Base-by-base conservation (phyloP, 2,113 vertebrate genomes). In the Thryonomys swinderianus region DNA sequence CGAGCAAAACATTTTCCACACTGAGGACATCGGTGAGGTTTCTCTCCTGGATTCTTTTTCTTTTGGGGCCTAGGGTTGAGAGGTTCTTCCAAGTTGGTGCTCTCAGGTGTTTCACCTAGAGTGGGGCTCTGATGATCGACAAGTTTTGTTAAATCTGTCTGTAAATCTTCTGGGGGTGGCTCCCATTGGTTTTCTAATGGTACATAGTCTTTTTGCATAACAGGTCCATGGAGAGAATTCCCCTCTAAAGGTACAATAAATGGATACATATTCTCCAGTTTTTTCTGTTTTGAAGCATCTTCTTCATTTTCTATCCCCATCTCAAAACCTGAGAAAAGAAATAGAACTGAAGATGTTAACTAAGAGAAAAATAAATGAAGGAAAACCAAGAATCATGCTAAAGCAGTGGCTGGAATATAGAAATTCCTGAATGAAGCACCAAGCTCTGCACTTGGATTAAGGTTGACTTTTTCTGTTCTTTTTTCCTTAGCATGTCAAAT, bases 1-100 rank as follows among this genome's bases (percentile, higher is more conserved):
- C 94, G 95, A 93, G 96, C 95, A 45, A 97, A 97, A 92, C 97
- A 97, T 62, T 97, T 97, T 81, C 94, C 97, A 95, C 97, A 96
- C 59, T 97, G 96, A 85, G 95, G 82, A 88, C 97, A 97, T 81
- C 83, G 88, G 13, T 97, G 95, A 94, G 95, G 95, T 87, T 96
- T 97, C 27, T 97, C 93, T 81, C 95, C 97, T 55, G 95, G 93
- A 92, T 42, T 93, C 81, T 96, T 96, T 91, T 97, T 95, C 71
- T 96, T 94, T 37, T 83, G 96, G 34, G 93, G 88, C 69, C 57
- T 96, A 32, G 94, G 80, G 30, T 81, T 94, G 69, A 96, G 93
- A 89, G 94, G 84, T 93, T 97, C 96, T 97, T 97, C 97, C 42
- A 95, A 10, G 37, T 25, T 82, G 67, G 94, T 71, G 40, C n/a